phyloP scores from a whole-genome alignment of 2,888 invertebrate species.

The Zonitis immaculata region DNA sequence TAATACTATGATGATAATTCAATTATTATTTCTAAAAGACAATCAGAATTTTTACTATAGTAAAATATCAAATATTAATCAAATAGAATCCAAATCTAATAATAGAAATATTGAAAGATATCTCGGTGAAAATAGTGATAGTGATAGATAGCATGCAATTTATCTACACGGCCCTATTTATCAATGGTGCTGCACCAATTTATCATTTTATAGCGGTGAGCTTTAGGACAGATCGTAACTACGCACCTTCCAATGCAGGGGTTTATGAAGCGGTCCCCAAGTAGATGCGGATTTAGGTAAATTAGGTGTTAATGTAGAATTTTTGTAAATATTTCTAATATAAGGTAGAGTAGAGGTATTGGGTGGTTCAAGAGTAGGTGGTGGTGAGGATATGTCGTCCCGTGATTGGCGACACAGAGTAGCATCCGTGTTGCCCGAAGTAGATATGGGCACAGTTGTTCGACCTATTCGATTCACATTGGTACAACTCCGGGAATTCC shows the following conservation, averaged over 20 bases:
- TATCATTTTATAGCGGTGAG: neutral
- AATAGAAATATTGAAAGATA: no score
- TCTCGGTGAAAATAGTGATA: neutral
- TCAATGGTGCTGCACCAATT: neutral
- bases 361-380: constrained; percentile 42
- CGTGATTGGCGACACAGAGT: constrained; percentile 45
- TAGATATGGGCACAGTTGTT: constrained; percentile 46
- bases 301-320: constrained; percentile 46
- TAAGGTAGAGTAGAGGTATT: constrained; percentile 50
- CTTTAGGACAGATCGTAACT: constrained; percentile 14
- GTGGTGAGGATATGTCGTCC: constrained; percentile 37
- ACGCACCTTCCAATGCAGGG: constrained; percentile 62
- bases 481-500: constrained; percentile 52
- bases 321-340: constrained; percentile 49
- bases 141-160: neutral
- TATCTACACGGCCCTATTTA: neutral
- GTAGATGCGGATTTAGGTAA: constrained; percentile 60
- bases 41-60: no score
- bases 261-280: constrained; percentile 61
- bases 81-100: no score
- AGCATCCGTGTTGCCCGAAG: constrained; percentile 48
- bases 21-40: no score
- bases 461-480: constrained; percentile 49
- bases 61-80: neutral
- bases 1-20: no score